Conservation (phyloP, 64 coral and sea anemone species). For the Platygyra sinensis region DNA sequence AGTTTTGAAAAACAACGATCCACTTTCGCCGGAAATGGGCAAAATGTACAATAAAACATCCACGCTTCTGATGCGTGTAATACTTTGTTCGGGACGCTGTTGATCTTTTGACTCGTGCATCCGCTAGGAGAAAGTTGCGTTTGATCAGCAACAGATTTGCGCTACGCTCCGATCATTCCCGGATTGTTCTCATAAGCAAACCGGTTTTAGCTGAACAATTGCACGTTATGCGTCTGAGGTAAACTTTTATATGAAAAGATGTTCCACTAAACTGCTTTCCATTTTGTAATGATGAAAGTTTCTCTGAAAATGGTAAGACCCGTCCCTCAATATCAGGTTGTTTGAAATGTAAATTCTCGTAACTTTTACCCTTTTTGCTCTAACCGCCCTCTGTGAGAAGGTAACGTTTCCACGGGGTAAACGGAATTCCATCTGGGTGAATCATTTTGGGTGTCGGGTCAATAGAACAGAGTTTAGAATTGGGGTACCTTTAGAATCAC, state of each 20-base stretch:
- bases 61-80: not conserved
- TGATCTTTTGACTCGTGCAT: constrained; percentile 10
- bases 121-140: not conserved
- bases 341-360: not conserved
- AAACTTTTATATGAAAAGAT: too few relatives aligned
- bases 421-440: too few relatives aligned
- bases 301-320: too few relatives aligned
- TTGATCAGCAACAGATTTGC: not conserved
- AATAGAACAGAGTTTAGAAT: too few relatives aligned
- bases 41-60: not conserved
- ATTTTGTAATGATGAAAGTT: too few relatives aligned
- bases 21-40: not conserved
- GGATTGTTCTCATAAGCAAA: too few relatives aligned
- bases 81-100: not conserved
- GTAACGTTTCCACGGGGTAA: not conserved
- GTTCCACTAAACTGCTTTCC: too few relatives aligned
- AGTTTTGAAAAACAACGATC: not conserved
- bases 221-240: too few relatives aligned
- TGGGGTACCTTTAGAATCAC: too few relatives aligned
- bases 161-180: too few relatives aligned
- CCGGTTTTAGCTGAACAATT: too few relatives aligned
- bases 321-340: not conserved
- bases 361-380: not conserved
- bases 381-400: not conserved
- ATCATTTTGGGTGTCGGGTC: too few relatives aligned